Evolutionary conservation across 2,797 vertebrate species (phyloP).

Genomic region (Gallinago nigripennis): DNA sequence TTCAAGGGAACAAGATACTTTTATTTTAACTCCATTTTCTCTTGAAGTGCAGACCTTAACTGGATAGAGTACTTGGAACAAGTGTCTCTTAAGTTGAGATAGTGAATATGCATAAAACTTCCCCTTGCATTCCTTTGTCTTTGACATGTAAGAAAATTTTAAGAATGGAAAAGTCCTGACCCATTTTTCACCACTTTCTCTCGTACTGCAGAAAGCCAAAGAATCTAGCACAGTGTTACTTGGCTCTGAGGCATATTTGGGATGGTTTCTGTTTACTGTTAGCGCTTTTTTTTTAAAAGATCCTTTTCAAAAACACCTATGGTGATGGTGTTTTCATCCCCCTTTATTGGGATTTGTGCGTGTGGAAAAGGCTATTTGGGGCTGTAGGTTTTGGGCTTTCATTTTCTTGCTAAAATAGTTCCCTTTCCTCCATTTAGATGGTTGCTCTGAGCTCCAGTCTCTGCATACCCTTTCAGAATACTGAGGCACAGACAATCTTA

Average conservation of each 20-base stretch:
- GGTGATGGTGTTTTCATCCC: not conserved
- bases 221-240: not conserved
- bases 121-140: not conserved
- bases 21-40: not conserved
- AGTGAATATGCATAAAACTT: not conserved
- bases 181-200: conserved; percentile 1
- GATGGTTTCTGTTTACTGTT: not conserved
- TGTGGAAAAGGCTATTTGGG: not conserved
- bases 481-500: not conserved
- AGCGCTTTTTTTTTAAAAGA: not conserved
- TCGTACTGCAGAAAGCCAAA: not conserved
- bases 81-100: not conserved
- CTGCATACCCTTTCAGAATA: not conserved
- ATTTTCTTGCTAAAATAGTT: not conserved
- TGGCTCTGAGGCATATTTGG: not conserved
- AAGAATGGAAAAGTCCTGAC: conserved; percentile 2
- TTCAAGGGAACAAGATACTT: not conserved
- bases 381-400: not conserved
- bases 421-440: not conserved
- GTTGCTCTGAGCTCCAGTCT: not conserved
- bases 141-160: not conserved
- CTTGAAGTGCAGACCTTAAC: not conserved
- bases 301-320: not conserved
- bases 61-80: not conserved
- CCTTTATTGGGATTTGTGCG: not conserved